A percentile compares a stretch with the other conserved stretches of the same genome.
Conservation (phyloP, 2,797 vertebrate genomes). For the Alectoris magna region DNA sequence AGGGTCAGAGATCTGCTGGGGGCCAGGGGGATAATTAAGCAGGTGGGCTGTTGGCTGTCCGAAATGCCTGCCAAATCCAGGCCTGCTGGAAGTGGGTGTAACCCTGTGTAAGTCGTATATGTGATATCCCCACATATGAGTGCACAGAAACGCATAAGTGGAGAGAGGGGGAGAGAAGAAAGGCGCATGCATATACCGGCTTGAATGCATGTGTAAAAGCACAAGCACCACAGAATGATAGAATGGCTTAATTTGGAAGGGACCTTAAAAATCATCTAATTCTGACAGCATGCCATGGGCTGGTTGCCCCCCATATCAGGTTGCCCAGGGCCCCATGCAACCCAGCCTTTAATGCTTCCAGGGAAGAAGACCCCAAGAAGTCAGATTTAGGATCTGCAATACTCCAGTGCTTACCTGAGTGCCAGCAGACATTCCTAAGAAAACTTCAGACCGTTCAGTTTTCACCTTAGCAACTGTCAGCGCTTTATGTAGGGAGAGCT, state of each 20-base stretch:
- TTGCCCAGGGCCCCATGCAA: too few relatives aligned
- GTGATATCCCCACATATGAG: neutral
- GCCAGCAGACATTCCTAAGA: neutral
- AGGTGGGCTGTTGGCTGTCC: constrained; percentile 38
- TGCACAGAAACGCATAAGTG: accelerated
- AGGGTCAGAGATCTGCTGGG: neutral
- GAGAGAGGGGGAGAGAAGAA: neutral
- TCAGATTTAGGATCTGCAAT: accelerated
- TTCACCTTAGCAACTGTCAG: neutral
- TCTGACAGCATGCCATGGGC: too few relatives aligned
- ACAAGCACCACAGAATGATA: neutral
- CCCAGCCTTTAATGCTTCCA: too few relatives aligned
- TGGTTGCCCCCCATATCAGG: too few relatives aligned
- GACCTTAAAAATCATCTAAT: too few relatives aligned
- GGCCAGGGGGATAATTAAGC: neutral
- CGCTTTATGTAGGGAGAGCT: neutral
- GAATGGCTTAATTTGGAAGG: too few relatives aligned
- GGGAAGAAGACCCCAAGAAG: neutral
- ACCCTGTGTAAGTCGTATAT: neutral
- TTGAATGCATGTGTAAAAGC: neutral
- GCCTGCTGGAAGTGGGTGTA: neutral
- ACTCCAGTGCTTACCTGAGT: neutral
- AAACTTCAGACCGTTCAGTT: neutral
- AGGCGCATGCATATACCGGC: accelerated
- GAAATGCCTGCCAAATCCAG: neutral